These are phyloP conservation scores for Hylomyscus alleni DNA, from an alignment of 2,797 vertebrate species.

Conservation along the genomic window DNA sequence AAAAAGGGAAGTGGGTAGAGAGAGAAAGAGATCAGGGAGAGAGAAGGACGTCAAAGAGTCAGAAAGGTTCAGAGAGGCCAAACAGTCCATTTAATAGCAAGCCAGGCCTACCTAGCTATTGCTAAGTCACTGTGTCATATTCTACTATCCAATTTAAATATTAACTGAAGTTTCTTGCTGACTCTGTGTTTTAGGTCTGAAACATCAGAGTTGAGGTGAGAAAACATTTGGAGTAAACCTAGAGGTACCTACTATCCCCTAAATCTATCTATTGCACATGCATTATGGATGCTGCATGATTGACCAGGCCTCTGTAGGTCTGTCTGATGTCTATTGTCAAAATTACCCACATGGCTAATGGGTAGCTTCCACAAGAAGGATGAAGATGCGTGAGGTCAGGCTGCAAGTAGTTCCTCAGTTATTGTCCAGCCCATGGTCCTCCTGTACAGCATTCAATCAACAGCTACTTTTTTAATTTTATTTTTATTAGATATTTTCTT, in stretches of 20 bases:
- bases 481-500: no score
- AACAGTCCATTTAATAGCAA: no score
- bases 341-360: not conserved
- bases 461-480: no score
- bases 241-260: not conserved
- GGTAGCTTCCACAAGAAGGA: not conserved
- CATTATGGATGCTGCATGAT: no score
- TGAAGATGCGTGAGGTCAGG: not conserved
- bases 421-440: not conserved
- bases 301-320: not conserved
- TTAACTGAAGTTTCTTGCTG: constrained; percentile 56
- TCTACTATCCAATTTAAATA: constrained; percentile 8
- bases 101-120: no score
- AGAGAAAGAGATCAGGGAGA: no score
- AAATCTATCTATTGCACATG: not conserved
- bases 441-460: not conserved
- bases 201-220: constrained; percentile 62
- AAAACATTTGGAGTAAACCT: constrained; percentile 41
- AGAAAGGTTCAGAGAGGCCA: no score
- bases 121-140: no score
- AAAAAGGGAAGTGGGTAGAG: no score
- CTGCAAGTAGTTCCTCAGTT: not conserved
- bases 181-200: constrained; percentile 30
- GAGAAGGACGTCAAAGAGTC: no score
- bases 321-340: not conserved